Conservation (phyloP, 2,888 invertebrate genomes). For the Yponomeuta sedellus region DNA sequence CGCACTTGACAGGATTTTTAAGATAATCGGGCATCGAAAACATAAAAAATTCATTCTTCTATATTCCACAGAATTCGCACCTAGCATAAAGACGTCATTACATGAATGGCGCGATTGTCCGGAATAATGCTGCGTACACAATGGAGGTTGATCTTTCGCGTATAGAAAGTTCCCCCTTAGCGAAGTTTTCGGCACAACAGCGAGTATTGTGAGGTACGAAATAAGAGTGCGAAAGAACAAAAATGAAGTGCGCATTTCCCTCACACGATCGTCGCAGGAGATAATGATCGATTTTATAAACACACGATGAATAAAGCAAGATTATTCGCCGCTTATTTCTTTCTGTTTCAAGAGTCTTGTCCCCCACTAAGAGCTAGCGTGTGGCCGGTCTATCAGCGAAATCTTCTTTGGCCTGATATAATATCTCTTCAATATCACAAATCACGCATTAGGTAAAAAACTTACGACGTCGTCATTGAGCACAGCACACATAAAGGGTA, state of each 20-base stretch:
- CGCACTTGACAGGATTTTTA: too few species aligned
- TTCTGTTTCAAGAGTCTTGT: too few species aligned
- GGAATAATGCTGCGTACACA: slow-evolving; percentile 65
- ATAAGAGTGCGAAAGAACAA: neutral
- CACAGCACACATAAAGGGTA: too few species aligned
- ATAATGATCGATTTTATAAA: neutral
- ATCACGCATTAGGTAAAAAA: too few species aligned
- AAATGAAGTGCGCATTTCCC: slow-evolving; percentile 29
- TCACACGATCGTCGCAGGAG: neutral
- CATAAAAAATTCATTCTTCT: neutral
- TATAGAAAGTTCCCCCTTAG: slow-evolving; percentile 65
- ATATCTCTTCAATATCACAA: too few species aligned
- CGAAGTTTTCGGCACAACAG: slow-evolving; percentile 60
- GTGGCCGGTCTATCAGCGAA: too few species aligned
- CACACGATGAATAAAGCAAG: neutral
- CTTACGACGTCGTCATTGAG: too few species aligned
- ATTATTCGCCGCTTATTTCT: too few species aligned
- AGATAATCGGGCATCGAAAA: neutral
- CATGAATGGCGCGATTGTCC: slow-evolving; percentile 63
- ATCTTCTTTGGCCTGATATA: too few species aligned
- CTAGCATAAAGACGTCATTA: slow-evolving; percentile 61
- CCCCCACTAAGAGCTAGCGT: too few species aligned
- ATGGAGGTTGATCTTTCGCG: slow-evolving; percentile 62
- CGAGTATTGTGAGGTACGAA: slow-evolving; percentile 39
- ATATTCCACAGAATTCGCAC: slow-evolving; percentile 46